Percentiles rank a stretch among this genome's conserved stretches.
These are phyloP conservation scores for Plagodis pulveraria DNA, from an alignment of 2,888 invertebrate species.

Conservation along the genomic window DNA sequence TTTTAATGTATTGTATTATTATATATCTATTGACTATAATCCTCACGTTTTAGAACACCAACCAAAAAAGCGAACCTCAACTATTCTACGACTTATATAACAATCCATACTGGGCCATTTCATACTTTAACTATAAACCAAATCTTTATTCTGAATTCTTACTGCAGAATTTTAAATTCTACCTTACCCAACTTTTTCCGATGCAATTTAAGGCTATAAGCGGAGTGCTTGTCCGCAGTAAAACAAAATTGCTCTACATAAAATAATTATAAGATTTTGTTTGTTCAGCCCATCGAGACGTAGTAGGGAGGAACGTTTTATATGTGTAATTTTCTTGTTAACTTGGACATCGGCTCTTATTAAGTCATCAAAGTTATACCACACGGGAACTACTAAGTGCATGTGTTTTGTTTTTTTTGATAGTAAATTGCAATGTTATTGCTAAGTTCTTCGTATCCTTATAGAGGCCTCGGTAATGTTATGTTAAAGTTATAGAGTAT, in stretches of 20 bases:
- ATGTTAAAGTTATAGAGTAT: no score
- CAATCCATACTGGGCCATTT: not conserved
- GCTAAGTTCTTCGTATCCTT: constrained; percentile 77
- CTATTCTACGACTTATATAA: no score
- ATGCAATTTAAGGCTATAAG: constrained; percentile 48
- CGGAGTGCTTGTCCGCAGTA: constrained; percentile 9
- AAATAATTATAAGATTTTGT: constrained; percentile 63
- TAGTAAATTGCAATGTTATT: constrained; percentile 14
- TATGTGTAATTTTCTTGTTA: constrained; percentile 66
- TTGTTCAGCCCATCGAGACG: constrained; percentile 48
- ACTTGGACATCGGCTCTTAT: constrained; percentile 61
- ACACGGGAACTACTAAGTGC: constrained; percentile 38
- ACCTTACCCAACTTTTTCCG: constrained; percentile 43
- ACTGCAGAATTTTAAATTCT: constrained; percentile 4
- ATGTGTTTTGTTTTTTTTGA: constrained; percentile 40
- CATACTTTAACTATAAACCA: constrained; percentile 1
- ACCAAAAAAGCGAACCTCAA: no score
- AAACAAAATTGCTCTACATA: constrained; percentile 57
- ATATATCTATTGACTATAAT: no score
- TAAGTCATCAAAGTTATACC: constrained; percentile 70
- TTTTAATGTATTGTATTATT: no score
- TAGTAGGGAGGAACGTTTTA: constrained; percentile 44
- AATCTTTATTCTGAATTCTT: constrained; percentile 6
- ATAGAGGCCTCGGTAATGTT: not conserved
- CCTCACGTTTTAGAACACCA: not conserved